Evolutionary conservation across 2,113 vertebrate genomes (phyloP), one percentile per base, ranked within the genome.

Genomic region (Cariama cristata): DNA sequence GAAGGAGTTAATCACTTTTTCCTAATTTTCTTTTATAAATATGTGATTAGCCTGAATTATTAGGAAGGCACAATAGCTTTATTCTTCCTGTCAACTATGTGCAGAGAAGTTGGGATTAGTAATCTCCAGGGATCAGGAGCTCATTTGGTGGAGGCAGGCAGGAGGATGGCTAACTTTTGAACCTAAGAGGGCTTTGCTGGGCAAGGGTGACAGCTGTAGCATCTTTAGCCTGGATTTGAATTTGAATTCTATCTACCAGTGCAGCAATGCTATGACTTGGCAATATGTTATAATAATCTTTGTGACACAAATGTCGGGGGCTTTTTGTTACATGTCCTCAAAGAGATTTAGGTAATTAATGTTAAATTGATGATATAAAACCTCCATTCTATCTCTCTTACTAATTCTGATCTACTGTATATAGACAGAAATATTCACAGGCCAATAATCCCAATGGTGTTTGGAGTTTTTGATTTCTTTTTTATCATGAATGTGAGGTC

Each of bases 161-260:
- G 97, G 97, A 98, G 98, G 98, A 99, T 93, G 88, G 98, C 98
- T 99, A 98, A 99, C 98, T 99, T 99, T 98, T 99, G 98, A 99
- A 99, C 98, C 98, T 98, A 98, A 98, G 98, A 98, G 96, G 98
- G 98, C 98, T 99, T 98, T 98, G 97, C 98, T 98, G 98, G 98
- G 98, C 98, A 98, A 98, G 98, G 98, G 98, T 98, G 99, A 99
- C 98, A 98, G 98, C 98, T 98, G 98, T 98, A 98, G 97, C 98
- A 98, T 98, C 98, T 98, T 99, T 98, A 99, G 98, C 97, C 96
- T 97, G 98, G 98, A 99, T 98, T 99, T 99, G 98, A 99, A 98
- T 99, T 98, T 99, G 99, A 99, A 98, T 98, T 98, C 98, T 98
- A 98, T 99, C 98, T 99, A 97, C 98, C 97, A 97, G 97, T 98